Conservation (phyloP, 2,113 vertebrate species). For the Phocoena sinus region DNA sequence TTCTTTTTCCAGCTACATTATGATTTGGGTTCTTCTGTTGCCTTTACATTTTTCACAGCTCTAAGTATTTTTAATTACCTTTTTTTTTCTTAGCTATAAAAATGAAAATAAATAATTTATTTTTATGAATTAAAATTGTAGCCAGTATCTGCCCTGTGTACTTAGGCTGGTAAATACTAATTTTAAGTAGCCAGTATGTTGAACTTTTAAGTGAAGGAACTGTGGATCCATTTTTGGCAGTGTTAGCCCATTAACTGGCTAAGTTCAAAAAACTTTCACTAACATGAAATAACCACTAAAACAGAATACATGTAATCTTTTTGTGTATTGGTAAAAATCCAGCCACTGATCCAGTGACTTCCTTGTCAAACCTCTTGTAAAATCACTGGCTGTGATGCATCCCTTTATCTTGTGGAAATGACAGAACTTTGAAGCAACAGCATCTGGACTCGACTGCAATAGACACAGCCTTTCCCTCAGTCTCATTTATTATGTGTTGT, state of each 20-base stretch:
- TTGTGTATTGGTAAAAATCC: conserved; percentile 34
- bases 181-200: conserved; percentile 14
- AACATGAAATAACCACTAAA: conserved; percentile 40
- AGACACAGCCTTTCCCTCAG: neutral
- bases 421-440: neutral
- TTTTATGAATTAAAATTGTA: conserved; percentile 57
- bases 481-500: neutral
- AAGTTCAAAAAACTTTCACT: neutral
- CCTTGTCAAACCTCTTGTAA: neutral
- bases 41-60: conserved; percentile 18
- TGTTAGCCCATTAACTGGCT: conserved; percentile 28
- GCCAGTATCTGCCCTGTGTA: conserved; percentile 17
- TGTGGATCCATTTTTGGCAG: conserved; percentile 37
- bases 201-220: conserved; percentile 21
- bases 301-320: neutral
- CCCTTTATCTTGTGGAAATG: neutral
- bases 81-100: conserved; percentile 32
- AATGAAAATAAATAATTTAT: conserved; percentile 32
- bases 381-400: neutral
- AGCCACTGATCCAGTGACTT: neutral
- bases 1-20: conserved; percentile 22
- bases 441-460: neutral
- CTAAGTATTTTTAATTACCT: conserved; percentile 1
- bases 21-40: neutral
- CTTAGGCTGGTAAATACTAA: conserved; percentile 24